Evolutionary conservation across 1,140 invertebrate species (phyloP).

Genomic region (Habropoda laboriosa): DNA sequence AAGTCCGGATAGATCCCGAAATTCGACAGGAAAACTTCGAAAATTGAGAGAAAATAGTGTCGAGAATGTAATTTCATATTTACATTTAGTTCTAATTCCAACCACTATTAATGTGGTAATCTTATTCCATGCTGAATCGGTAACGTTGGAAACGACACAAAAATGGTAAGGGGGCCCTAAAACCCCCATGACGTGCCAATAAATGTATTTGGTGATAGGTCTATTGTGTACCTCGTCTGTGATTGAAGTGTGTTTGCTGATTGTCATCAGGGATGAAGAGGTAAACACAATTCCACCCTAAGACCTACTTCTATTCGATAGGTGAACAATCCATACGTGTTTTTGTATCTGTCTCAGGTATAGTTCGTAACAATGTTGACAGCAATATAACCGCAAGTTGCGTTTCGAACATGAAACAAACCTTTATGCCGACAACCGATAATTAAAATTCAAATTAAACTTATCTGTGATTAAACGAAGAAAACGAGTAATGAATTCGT

Average conservation of each 20-base stretch:
- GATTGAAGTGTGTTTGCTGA: conserved; percentile 70
- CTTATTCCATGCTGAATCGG: too few species aligned
- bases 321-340: conserved; percentile 42
- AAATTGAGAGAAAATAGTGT: too few species aligned
- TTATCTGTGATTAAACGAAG: neutral
- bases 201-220: too few species aligned
- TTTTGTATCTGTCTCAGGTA: conserved; percentile 18
- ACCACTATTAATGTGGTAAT: too few species aligned
- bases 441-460: conserved; percentile 21
- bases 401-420: conserved; percentile 19
- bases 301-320: conserved; percentile 39
- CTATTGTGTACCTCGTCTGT: too few species aligned
- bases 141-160: too few species aligned
- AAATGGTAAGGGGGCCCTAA: too few species aligned
- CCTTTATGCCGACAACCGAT: conserved; percentile 28
- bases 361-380: conserved; percentile 13
- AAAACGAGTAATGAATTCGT: neutral
- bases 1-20: too few species aligned
- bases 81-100: too few species aligned
- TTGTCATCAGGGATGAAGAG: conserved; percentile 72
- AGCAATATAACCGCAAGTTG: conserved; percentile 55
- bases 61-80: too few species aligned
- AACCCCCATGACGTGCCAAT: too few species aligned
- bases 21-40: too few species aligned
- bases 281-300: conserved; percentile 73